Conservation (phyloP, 2,797 vertebrate genomes). For the Sphaeramia orbicularis region DNA sequence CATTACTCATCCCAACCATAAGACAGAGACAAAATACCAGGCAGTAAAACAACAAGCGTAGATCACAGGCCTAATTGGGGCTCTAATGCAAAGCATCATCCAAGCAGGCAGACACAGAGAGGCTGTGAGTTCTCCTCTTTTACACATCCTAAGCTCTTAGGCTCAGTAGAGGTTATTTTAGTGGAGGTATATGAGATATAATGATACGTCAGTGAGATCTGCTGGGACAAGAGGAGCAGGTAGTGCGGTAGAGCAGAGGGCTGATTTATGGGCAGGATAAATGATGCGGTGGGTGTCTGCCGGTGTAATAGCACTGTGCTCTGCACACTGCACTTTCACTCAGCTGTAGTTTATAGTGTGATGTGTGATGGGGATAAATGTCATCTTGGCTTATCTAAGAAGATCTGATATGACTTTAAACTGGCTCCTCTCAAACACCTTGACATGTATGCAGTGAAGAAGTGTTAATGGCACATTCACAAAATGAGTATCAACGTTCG, state of each 20-base stretch:
- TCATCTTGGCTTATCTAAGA: conserved; percentile 81
- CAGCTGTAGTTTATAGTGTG: conserved; percentile 81
- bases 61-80: conserved; percentile 67
- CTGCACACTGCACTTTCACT: conserved; percentile 74
- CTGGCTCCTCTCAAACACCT: conserved; percentile 74
- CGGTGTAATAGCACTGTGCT: conserved; percentile 79
- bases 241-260: conserved; percentile 78
- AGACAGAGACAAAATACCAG: conserved; percentile 57
- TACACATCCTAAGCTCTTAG: conserved; percentile 66
- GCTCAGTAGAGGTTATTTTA: conserved; percentile 79
- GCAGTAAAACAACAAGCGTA: conserved; percentile 63
- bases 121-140: conserved; percentile 52
- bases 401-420: conserved; percentile 81
- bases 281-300: conserved; percentile 83
- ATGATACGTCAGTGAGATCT: conserved; percentile 81
- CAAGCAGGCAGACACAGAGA: conserved; percentile 58
- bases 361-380: conserved; percentile 82
- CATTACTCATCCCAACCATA: conserved; percentile 57
- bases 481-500: conserved; percentile 32
- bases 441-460: conserved; percentile 63
- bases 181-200: conserved; percentile 78
- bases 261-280: conserved; percentile 84
- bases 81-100: conserved; percentile 65
- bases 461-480: conserved; percentile 53
- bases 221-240: conserved; percentile 79